Conservation (phyloP, 1,140 invertebrate species). For the Chironomus striatipennis region DNA sequence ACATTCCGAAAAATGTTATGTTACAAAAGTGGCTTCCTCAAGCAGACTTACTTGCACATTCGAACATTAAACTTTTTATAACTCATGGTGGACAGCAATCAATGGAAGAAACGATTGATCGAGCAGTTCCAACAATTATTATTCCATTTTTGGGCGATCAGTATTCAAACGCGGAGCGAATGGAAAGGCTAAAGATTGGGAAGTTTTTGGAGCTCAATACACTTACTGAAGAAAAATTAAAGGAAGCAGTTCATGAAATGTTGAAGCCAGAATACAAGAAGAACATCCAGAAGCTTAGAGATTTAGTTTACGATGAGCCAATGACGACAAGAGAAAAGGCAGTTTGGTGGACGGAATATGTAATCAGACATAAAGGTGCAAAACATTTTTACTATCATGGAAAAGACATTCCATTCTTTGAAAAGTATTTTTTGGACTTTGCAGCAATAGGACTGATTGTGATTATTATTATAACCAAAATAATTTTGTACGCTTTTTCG, state of each 20-base stretch:
- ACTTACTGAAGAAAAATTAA: slow-evolving; percentile 31
- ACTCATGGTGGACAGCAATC: slow-evolving; percentile 48
- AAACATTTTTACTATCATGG: slow-evolving; percentile 43
- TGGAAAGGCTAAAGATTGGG: slow-evolving; percentile 31
- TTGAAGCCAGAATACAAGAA: slow-evolving; percentile 32
- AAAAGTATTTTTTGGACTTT: not conserved
- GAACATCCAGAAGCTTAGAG: slow-evolving; percentile 41
- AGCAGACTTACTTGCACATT: slow-evolving; percentile 47
- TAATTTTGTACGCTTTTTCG: too few species aligned
- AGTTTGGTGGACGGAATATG: slow-evolving; percentile 34
- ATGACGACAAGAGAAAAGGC: slow-evolving; percentile 43
- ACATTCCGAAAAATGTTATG: slow-evolving; percentile 41
- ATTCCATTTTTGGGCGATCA: slow-evolving; percentile 44
- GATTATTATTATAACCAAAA: too few species aligned
- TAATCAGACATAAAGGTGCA: slow-evolving; percentile 44
- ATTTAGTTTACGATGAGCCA: slow-evolving; percentile 47
- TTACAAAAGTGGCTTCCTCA: slow-evolving; percentile 47
- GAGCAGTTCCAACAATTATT: slow-evolving; percentile 45
- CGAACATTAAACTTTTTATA: slow-evolving; percentile 41
- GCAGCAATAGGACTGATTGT: too few species aligned
- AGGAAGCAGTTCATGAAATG: slow-evolving; percentile 34
- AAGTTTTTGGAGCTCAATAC: slow-evolving; percentile 32
- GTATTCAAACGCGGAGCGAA: slow-evolving; percentile 41
- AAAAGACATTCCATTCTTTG: not conserved
- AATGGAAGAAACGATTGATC: slow-evolving; percentile 43